Conservation (phyloP, 2,113 vertebrate species). For the Eptatretus burgeri region DNA sequence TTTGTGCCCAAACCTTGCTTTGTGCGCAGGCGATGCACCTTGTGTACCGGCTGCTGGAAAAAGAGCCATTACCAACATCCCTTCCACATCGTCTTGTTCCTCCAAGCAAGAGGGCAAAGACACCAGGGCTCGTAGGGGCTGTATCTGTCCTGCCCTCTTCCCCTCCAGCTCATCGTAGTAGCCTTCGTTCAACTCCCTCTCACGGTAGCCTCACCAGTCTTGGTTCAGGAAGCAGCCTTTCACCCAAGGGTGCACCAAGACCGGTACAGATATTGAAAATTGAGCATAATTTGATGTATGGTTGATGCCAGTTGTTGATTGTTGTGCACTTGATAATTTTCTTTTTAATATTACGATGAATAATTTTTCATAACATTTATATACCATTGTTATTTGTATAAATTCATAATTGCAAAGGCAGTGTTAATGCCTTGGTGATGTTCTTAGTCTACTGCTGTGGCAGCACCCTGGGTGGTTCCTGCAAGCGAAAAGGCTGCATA, state of each 20-base stretch:
- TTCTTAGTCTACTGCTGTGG: too few species aligned
- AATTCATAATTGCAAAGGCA: not conserved
- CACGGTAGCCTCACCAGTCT: constrained; percentile 65
- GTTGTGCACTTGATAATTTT: too few species aligned
- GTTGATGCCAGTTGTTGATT: too few species aligned
- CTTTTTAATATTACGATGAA: not conserved
- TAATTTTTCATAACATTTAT: not conserved
- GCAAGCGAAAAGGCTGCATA: constrained; percentile 46
- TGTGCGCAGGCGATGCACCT: constrained; percentile 63
- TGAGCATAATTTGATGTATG: too few species aligned
- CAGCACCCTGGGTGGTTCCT: constrained; percentile 41
- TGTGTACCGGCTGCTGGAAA: constrained; percentile 83
- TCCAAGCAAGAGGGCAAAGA: constrained; percentile 33
- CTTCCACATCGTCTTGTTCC: constrained; percentile 55
- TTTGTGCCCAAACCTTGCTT: too few species aligned
- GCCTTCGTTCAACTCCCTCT: constrained; percentile 63
- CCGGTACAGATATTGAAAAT: too few species aligned
- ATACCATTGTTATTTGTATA: constrained; percentile 7
- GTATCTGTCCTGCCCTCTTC: constrained; percentile 51
- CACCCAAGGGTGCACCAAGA: constrained; percentile 27
- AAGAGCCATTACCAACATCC: constrained; percentile 59
- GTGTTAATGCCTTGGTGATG: not conserved
- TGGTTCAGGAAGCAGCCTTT: constrained; percentile 55
- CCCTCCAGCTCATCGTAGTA: constrained; percentile 54
- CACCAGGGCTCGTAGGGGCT: constrained; percentile 20